Percentiles rank a stretch among this genome's conserved stretches.
Conservation (phyloP, 64 coral and sea anemone species). For the Catalaphyllia jardinei region DNA sequence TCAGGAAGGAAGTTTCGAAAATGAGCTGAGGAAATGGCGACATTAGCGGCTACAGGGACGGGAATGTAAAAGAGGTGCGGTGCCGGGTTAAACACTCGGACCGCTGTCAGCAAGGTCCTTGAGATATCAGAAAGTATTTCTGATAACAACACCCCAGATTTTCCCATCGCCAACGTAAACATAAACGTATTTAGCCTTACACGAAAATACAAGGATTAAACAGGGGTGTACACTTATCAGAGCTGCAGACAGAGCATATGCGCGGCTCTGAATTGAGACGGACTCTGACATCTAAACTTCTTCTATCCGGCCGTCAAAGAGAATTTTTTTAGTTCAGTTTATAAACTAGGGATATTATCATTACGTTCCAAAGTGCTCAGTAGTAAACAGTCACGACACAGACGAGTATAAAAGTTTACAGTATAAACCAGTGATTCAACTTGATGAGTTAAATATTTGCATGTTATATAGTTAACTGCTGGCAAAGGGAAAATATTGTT, state of each 20-base stretch:
- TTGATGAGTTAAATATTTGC: constrained; percentile 98
- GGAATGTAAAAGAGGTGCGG: constrained; percentile 24
- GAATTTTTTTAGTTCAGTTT: neutral
- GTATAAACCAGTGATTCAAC: constrained; percentile 62
- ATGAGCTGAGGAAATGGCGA: constrained; percentile 48
- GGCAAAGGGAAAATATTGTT: constrained; percentile 36
- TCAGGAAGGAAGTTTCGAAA: constrained; percentile 69
- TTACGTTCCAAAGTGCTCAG: constrained; percentile 1
- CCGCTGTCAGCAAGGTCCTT: constrained; percentile 68
- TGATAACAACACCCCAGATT: constrained; percentile 65
- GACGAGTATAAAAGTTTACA: constrained; percentile 71
- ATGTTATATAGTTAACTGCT: constrained; percentile 77
- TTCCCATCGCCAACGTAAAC: constrained; percentile 45
- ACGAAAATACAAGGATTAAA: neutral
- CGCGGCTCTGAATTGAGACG: neutral
- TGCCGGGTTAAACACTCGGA: constrained; percentile 13
- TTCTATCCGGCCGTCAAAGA: neutral
- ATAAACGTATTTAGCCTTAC: neutral
- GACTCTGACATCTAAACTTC: too few species aligned
- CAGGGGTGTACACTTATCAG: neutral
- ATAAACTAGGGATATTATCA: neutral
- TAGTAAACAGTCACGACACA: constrained; percentile 17
- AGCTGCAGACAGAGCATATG: neutral
- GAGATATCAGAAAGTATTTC: constrained; percentile 60
- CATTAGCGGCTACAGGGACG: constrained; percentile 27